Percentiles rank a stretch among this genome's conserved stretches.
phyloP scores from a whole-genome alignment of 2,113 vertebrate genomes.

The Tretioscincus oriximinensis region DNA sequence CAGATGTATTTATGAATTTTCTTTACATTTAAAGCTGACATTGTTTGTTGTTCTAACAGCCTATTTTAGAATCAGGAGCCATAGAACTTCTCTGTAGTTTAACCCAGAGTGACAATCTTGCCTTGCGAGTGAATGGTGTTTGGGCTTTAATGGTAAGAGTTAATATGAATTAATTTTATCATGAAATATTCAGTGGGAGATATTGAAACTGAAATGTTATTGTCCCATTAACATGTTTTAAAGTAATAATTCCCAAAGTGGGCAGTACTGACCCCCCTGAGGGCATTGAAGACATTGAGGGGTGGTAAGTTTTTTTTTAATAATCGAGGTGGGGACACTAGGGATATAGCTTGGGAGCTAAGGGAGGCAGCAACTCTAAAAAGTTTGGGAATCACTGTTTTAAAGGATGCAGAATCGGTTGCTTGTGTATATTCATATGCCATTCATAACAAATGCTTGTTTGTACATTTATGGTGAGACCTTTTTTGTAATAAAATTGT shows the following conservation, averaged over 20 bases:
- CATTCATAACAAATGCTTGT: not conserved
- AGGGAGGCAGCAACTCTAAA: too few species aligned
- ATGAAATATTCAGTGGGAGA: not conserved
- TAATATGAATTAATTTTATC: not conserved
- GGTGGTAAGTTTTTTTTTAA: too few species aligned
- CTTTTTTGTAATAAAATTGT: constrained; percentile 30
- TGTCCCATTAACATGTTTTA: too few species aligned
- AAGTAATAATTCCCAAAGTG: too few species aligned
- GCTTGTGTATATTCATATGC: not conserved
- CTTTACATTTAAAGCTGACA: not conserved
- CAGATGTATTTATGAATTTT: not conserved
- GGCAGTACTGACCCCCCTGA: too few species aligned
- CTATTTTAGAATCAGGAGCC: constrained; percentile 97
- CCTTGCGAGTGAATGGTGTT: constrained; percentile 95
- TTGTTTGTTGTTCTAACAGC: constrained; percentile 70
- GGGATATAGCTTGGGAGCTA: too few species aligned
- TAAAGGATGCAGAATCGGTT: not conserved
- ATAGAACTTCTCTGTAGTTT: constrained; percentile 97
- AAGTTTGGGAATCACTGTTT: not conserved
- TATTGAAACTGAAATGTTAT: not conserved
- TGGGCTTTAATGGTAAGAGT: constrained; percentile 97
- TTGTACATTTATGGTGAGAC: not conserved
- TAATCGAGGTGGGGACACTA: too few species aligned
- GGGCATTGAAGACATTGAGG: too few species aligned
- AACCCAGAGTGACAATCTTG: constrained; percentile 95